Percentiles rank a stretch among this genome's conserved stretches.
Conservation (phyloP, 2,113 vertebrate genomes). For the Cynopterus brachyotis region DNA sequence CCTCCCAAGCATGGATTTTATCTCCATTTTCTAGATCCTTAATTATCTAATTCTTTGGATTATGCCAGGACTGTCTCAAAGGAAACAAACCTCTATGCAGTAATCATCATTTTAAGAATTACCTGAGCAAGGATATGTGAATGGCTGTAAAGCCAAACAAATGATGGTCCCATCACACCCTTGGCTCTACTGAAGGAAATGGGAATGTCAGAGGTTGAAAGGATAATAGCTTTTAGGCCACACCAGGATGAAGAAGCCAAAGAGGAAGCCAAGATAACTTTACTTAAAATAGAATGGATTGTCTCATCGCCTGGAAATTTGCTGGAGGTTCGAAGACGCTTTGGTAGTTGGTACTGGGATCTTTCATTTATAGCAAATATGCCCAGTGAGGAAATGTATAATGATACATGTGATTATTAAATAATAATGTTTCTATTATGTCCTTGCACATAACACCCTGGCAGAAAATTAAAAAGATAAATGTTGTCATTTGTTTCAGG, state of each 20-base stretch:
- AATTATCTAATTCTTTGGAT: slow-evolving; percentile 11
- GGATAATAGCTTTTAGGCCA: not conserved
- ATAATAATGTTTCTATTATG: not conserved
- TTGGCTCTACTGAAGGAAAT: not conserved
- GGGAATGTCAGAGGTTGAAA: not conserved
- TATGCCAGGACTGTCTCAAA: not conserved
- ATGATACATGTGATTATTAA: not conserved
- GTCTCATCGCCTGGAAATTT: not conserved
- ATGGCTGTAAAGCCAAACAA: not conserved
- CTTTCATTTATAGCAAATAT: not conserved
- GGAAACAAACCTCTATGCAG: not conserved
- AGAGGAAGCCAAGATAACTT: not conserved
- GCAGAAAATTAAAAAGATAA: slow-evolving; percentile 20
- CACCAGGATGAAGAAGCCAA: not conserved
- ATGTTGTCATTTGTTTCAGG: slow-evolving; percentile 80
- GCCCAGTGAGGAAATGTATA: not conserved
- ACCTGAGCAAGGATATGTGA: not conserved
- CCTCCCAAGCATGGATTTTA: not conserved
- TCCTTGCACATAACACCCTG: not conserved
- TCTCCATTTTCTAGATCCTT: not conserved
- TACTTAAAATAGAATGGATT: not conserved
- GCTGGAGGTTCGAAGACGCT: slow-evolving; percentile 6
- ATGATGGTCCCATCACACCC: not conserved
- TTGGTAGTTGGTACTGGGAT: not conserved
- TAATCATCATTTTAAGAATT: slow-evolving; percentile 11